Evolutionary conservation across 2,113 vertebrate genomes (phyloP).

Genomic region (Istiophorus platypterus): DNA sequence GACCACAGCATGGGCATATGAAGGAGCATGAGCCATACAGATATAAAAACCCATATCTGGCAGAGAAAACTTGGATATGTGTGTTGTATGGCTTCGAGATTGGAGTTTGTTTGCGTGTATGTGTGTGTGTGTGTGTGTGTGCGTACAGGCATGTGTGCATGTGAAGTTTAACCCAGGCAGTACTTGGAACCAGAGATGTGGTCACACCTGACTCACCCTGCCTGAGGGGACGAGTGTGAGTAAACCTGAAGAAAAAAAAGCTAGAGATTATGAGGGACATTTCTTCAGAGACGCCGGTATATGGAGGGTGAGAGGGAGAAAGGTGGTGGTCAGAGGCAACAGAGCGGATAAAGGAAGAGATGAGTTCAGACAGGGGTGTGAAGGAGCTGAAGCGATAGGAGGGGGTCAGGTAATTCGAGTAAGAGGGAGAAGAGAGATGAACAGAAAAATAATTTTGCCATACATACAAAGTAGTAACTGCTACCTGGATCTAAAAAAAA

Average conservation of each 20-base stretch:
- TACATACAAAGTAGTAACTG: neutral
- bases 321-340: constrained; percentile 27
- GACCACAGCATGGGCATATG: neutral
- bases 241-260: constrained; percentile 46
- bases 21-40: constrained; percentile 18
- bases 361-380: constrained; percentile 48
- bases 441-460: neutral
- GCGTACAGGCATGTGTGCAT: constrained; percentile 21
- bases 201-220: constrained; percentile 65
- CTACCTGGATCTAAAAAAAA: constrained; percentile 6
- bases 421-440: neutral
- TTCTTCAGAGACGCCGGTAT: constrained; percentile 35
- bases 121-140: constrained; percentile 29
- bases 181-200: constrained; percentile 28
- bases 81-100: neutral
- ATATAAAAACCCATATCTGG: constrained; percentile 35
- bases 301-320: constrained; percentile 22
- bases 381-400: constrained; percentile 20
- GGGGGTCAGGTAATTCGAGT: neutral
- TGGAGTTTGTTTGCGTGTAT: constrained; percentile 23
- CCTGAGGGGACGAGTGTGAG: constrained; percentile 42
- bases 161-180: constrained; percentile 30
- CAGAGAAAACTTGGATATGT: neutral
- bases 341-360: constrained; percentile 52
- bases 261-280: constrained; percentile 56